These are phyloP conservation scores for Cyclophora punctaria DNA, from an alignment of 2,888 invertebrate genomes.

Conservation along the genomic window DNA sequence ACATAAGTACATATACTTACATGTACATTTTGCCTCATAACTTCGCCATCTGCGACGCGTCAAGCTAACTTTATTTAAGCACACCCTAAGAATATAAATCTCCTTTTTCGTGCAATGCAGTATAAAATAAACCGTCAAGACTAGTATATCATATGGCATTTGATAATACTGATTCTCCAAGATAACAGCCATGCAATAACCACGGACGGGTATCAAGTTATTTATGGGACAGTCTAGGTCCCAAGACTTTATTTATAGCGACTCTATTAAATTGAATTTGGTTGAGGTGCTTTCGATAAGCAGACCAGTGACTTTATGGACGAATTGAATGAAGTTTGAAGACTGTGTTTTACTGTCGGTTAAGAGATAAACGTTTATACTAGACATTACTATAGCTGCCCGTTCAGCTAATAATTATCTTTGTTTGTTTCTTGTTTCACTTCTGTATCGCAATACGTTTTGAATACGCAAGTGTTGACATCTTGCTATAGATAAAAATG, in stretches of 20 bases:
- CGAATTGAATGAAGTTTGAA: not conserved
- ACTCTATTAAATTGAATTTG: constrained; percentile 17
- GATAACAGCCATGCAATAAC: constrained; percentile 17
- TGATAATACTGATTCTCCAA: constrained; percentile 10
- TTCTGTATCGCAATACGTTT: not conserved
- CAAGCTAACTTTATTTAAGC: no score
- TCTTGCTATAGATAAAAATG: not conserved
- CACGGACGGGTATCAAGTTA: constrained; percentile 18
- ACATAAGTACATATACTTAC: no score
- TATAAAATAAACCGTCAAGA: no score
- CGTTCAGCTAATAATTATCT: not conserved
- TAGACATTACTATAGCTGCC: not conserved
- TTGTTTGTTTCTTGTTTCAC: not conserved
- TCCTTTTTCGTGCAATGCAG: no score
- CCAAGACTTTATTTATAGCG: constrained; percentile 17
- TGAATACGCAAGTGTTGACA: no score
- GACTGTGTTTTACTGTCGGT: not conserved
- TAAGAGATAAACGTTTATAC: not conserved
- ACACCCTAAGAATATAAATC: no score
- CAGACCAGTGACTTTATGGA: constrained; percentile 4
- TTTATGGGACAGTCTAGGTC: constrained; percentile 21
- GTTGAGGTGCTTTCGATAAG: not conserved
- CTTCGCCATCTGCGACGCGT: no score
- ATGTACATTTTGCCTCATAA: no score
- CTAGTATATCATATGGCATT: no score